phyloP scores from a whole-genome alignment of 2,797 vertebrate species.

The Halcyon leucocephala region DNA sequence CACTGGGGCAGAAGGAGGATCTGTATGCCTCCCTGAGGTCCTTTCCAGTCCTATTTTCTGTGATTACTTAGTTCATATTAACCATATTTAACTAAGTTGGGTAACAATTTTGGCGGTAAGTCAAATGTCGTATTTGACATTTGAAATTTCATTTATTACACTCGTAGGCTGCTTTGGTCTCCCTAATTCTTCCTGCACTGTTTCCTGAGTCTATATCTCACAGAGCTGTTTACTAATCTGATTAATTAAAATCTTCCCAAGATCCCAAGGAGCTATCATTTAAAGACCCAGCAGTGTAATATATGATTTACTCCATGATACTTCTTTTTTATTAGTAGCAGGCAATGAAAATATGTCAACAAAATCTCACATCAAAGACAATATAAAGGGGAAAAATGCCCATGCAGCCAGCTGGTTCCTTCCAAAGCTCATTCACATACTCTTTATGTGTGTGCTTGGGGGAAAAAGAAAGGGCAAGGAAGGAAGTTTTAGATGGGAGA shows the following conservation, averaged over 20 bases:
- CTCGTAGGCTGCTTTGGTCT: accelerated
- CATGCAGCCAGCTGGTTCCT: neutral
- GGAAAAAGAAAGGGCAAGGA: neutral
- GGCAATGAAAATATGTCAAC: neutral
- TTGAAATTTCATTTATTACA: neutral
- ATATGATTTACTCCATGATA: neutral
- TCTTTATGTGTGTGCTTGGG: neutral
- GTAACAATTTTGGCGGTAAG: neutral
- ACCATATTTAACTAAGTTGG: neutral
- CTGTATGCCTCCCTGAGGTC: neutral
- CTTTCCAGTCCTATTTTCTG: neutral
- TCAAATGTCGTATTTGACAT: neutral
- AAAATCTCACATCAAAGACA: neutral
- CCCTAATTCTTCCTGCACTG: neutral
- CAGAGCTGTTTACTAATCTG: neutral
- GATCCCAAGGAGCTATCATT: neutral
- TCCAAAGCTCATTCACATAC: neutral
- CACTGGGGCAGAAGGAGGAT: accelerated
- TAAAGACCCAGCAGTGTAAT: neutral
- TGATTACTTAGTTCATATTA: neutral
- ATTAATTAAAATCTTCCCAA: neutral
- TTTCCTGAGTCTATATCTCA: neutral
- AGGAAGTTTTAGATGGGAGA: neutral
- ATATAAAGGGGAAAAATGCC: neutral
- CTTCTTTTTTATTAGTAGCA: neutral